Conservation (phyloP, 1,140 invertebrate species). For the Drosophila chauvacae region DNA sequence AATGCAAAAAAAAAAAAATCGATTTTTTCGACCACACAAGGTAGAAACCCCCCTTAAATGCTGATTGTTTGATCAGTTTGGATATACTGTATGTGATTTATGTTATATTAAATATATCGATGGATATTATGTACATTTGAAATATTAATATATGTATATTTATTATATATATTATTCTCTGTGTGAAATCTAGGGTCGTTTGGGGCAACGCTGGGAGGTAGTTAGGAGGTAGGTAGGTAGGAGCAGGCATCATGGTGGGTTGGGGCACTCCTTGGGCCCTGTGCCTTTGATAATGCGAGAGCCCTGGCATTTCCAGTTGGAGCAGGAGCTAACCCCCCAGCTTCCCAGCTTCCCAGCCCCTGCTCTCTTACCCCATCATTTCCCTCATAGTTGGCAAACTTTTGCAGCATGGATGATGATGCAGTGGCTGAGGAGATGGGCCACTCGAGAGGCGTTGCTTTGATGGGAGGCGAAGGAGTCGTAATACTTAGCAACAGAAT, state of each 20-base stretch:
- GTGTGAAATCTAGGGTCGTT: slow-evolving; percentile 26
- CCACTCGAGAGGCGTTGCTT: slow-evolving; percentile 67
- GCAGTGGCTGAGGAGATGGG: slow-evolving; percentile 40
- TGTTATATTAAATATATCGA: too few species aligned
- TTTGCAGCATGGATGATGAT: slow-evolving; percentile 21
- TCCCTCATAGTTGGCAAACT: slow-evolving; percentile 63
- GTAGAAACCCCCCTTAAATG: too few species aligned
- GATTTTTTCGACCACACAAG: too few species aligned
- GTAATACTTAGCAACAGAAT: slow-evolving; percentile 35
- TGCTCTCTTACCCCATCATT: not conserved
- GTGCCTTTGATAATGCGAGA: slow-evolving; percentile 52
- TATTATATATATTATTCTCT: not conserved
- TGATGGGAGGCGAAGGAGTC: slow-evolving; percentile 51
- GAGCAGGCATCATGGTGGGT: too few species aligned
- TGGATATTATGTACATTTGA: not conserved
- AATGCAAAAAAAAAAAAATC: too few species aligned
- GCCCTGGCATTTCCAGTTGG: slow-evolving; percentile 50
- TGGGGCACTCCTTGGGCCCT: not conserved
- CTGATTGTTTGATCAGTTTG: too few species aligned
- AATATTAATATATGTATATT: not conserved
- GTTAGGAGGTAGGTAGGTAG: not conserved
- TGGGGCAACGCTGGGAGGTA: slow-evolving; percentile 29
- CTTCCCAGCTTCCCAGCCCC: not conserved
- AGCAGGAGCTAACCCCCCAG: slow-evolving; percentile 6
- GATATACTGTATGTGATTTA: not conserved